phyloP scores from a whole-genome alignment of 2,113 vertebrate genomes.

The Polyodon spathula region DNA sequence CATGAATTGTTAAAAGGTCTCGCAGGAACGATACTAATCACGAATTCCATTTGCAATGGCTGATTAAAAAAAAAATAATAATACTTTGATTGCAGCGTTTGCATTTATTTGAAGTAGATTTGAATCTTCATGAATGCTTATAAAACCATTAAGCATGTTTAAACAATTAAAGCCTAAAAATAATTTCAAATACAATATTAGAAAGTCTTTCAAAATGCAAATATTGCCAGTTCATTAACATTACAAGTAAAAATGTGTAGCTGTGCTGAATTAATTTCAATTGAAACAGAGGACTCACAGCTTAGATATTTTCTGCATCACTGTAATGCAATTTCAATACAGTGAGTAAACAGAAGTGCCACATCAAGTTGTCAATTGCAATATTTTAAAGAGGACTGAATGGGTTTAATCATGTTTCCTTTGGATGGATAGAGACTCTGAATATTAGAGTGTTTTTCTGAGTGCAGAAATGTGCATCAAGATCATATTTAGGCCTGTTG shows the following conservation, averaged over 20 bases:
- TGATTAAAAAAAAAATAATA: constrained; percentile 17
- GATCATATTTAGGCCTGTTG: too few species aligned
- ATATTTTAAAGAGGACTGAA: too few species aligned
- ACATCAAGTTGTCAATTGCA: too few species aligned
- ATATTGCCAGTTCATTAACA: constrained; percentile 9
- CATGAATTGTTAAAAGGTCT: constrained; percentile 38
- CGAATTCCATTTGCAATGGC: constrained; percentile 15
- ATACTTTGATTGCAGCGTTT: constrained; percentile 20
- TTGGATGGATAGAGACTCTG: too few species aligned
- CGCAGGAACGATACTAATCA: constrained; percentile 22
- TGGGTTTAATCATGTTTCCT: not conserved
- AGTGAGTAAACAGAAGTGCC: too few species aligned
- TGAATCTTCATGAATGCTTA: constrained; percentile 18
- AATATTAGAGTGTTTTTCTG: too few species aligned
- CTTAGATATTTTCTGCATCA: constrained; percentile 3
- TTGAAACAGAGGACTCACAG: not conserved
- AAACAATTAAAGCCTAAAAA: not conserved
- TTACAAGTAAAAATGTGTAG: not conserved
- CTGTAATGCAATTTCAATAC: not conserved
- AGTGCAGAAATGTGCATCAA: too few species aligned
- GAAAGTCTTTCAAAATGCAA: constrained; percentile 10
- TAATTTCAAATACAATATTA: constrained; percentile 7
- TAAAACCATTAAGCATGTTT: constrained; percentile 8
- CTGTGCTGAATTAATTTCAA: constrained; percentile 2
- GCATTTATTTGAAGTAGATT: constrained; percentile 22